These are phyloP conservation scores for Neoascia interrupta DNA, from an alignment of 2,888 invertebrate genomes.

Conservation along the genomic window DNA sequence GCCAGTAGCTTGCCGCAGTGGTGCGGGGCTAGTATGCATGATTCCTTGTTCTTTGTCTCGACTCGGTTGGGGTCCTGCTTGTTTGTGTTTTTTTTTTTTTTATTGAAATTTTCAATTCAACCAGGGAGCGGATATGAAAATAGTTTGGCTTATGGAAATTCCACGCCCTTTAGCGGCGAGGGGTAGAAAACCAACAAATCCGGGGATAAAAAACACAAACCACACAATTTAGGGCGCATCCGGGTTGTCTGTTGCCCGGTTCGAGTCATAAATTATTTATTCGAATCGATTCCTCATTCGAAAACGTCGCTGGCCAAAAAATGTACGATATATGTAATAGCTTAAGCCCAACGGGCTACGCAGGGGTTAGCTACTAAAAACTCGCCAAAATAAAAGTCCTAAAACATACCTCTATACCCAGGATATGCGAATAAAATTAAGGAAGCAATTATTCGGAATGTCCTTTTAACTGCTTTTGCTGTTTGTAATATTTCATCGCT, in stretches of 20 bases:
- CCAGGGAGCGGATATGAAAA: conserved; percentile 57
- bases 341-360: too few species aligned
- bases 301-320: conserved; percentile 56
- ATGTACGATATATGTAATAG: too few species aligned
- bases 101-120: conserved; percentile 59
- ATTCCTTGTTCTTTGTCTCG: neutral
- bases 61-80: neutral
- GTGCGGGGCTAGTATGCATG: too few species aligned
- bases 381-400: too few species aligned
- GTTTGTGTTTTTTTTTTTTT: conserved; percentile 18
- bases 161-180: neutral
- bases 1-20: too few species aligned
- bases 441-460: conserved; percentile 47
- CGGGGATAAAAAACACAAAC: conserved; percentile 27
- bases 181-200: neutral
- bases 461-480: conserved; percentile 44
- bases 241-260: conserved; percentile 45
- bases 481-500: conserved; percentile 41
- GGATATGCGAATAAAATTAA: conserved; percentile 24
- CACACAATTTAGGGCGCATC: conserved; percentile 57
- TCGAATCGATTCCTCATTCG: conserved; percentile 60
- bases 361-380: too few species aligned
- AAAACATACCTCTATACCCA: too few species aligned
- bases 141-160: conserved; percentile 56
- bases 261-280: conserved; percentile 63